Evolutionary conservation across 2,888 invertebrate species (phyloP).

Genomic region (Cactoblastis cactorum): DNA sequence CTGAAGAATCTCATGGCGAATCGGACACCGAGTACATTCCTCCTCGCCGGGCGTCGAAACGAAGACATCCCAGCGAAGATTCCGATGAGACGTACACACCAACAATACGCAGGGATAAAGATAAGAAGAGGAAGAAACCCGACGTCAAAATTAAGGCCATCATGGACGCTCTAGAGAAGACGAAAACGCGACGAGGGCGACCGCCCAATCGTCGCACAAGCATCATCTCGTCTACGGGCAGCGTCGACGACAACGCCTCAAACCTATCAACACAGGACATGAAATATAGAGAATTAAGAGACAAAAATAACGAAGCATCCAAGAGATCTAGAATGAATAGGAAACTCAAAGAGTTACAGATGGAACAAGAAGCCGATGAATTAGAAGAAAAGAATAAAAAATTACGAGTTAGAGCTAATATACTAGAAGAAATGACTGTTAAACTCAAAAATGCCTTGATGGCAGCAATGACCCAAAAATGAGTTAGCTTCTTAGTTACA

Average conservation of each 20-base stretch:
- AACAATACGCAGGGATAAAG: conserved; percentile 54
- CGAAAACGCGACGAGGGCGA: conserved; percentile 71
- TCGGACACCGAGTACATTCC: conserved; percentile 59
- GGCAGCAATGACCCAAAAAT: conserved; percentile 81
- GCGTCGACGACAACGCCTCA: conserved; percentile 63
- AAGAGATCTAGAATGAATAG: conserved; percentile 86
- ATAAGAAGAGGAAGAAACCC: conserved; percentile 52
- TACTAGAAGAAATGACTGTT: conserved; percentile 83
- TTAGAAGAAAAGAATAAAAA: conserved; percentile 82
- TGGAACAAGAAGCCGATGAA: conserved; percentile 72
- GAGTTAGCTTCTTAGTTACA: conserved; percentile 29
- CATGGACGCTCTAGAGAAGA: conserved; percentile 60
- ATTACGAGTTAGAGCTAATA: conserved; percentile 82
- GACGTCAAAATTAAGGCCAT: conserved; percentile 64
- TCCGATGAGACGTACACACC: conserved; percentile 70
- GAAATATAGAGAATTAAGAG: conserved; percentile 84
- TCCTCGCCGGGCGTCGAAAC: conserved; percentile 23
- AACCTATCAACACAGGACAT: conserved; percentile 61
- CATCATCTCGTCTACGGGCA: conserved; percentile 63
- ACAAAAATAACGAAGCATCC: conserved; percentile 89
- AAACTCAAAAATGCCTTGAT: conserved; percentile 82
- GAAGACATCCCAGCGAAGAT: conserved; percentile 48
- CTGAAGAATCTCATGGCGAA: conserved; percentile 62
- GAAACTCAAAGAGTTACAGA: conserved; percentile 79
- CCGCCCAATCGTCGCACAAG: conserved; percentile 77